Conservation (phyloP, 2,113 vertebrate genomes). For the Nyctereutes procyonoides region DNA sequence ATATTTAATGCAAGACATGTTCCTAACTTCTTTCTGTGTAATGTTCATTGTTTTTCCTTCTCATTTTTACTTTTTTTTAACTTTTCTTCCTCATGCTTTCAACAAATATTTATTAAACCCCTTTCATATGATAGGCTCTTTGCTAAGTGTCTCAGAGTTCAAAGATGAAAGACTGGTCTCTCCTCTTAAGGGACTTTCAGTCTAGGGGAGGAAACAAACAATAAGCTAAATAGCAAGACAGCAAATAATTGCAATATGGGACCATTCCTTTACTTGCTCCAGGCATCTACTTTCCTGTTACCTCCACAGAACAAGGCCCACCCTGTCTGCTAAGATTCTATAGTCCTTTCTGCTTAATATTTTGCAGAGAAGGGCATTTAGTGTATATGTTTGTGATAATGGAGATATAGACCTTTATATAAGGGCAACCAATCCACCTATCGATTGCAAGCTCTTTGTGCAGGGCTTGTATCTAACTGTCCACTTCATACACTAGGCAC, state of each 20-base stretch:
- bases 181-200: background rate
- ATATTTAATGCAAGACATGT: background rate
- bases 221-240: background rate
- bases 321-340: background rate
- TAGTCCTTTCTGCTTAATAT: background rate
- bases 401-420: background rate
- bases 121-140: background rate
- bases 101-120: background rate
- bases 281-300: background rate
- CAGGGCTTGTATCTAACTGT: conserved; percentile 27
- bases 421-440: background rate
- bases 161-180: background rate
- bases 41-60: background rate
- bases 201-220: background rate
- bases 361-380: background rate
- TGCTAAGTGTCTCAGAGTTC: background rate
- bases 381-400: background rate
- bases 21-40: background rate
- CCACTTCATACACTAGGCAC: background rate
- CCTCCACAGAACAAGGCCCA: background rate
- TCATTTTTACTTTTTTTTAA: background rate
- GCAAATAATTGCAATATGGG: background rate
- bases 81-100: background rate
- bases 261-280: background rate
- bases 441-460: background rate